Conservation (phyloP, 2,888 invertebrate genomes). For the Bellardia pandia region DNA sequence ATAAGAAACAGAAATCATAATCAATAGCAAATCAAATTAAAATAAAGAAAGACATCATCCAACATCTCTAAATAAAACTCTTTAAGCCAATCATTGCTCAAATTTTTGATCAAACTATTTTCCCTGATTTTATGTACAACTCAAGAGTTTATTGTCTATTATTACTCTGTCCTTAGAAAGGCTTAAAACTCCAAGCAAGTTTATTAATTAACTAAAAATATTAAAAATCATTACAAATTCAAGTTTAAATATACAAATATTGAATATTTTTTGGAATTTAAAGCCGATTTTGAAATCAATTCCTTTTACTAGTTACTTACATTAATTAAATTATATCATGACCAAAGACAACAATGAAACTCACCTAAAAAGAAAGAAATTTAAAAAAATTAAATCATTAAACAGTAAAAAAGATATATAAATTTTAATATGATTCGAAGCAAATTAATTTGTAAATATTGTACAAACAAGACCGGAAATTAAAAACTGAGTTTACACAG, state of each 20-base stretch:
- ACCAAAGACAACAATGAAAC: constrained; percentile 13
- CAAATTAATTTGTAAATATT: constrained; percentile 46
- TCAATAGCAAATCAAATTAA: too few relatives aligned
- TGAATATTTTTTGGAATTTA: not conserved
- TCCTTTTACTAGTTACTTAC: not conserved
- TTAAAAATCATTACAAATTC: constrained; percentile 4
- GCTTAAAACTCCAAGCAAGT: not conserved
- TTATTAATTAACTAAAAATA: not conserved
- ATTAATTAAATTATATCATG: constrained; percentile 34
- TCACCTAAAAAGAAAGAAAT: constrained; percentile 47
- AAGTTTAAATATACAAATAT: not conserved
- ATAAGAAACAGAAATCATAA: too few relatives aligned
- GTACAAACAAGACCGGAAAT: constrained; percentile 42
- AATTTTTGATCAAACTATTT: too few relatives aligned
- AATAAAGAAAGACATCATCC: too few relatives aligned
- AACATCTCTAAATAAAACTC: too few relatives aligned
- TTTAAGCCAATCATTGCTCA: too few relatives aligned
- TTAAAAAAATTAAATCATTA: constrained; percentile 26
- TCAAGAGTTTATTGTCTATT: too few relatives aligned
- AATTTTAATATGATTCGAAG: constrained; percentile 10
- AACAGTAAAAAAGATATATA: constrained; percentile 6
- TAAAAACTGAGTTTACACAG: constrained; percentile 24
- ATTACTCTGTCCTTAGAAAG: too few relatives aligned
- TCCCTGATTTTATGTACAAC: too few relatives aligned
- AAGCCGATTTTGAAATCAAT: not conserved